phyloP scores from a whole-genome alignment of 1,140 invertebrate genomes.

The Bombus huntii region DNA sequence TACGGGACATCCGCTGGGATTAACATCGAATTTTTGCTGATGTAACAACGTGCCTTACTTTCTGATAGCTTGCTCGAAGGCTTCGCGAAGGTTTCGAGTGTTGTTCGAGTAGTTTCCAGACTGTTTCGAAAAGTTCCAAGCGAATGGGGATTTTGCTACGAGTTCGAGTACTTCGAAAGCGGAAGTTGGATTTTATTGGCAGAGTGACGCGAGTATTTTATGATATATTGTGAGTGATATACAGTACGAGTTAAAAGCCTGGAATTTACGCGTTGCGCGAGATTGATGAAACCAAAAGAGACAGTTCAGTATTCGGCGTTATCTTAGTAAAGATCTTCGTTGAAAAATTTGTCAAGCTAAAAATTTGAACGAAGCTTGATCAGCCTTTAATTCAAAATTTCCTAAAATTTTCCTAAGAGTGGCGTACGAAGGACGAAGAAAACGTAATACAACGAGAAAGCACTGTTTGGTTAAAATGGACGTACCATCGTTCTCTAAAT shows the following conservation, averaged over 20 bases:
- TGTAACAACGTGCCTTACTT: not conserved
- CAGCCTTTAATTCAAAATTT: too few relatives aligned
- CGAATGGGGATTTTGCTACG: too few relatives aligned
- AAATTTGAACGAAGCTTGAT: too few relatives aligned
- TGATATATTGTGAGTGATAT: too few relatives aligned
- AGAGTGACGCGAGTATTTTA: not conserved
- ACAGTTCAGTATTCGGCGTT: too few relatives aligned
- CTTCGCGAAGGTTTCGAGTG: not conserved
- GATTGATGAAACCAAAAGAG: too few relatives aligned
- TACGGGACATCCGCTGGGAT: conserved; percentile 12
- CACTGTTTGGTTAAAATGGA: not conserved
- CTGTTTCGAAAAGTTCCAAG: not conserved
- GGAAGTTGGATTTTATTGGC: not conserved
- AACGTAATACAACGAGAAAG: not conserved
- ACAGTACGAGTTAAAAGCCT: too few relatives aligned
- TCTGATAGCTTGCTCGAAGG: not conserved
- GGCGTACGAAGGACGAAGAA: too few relatives aligned
- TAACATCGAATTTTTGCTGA: conserved; percentile 12
- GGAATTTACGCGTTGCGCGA: too few relatives aligned
- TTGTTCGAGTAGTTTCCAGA: not conserved
- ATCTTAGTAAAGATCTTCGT: too few relatives aligned
- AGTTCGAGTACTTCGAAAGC: not conserved
- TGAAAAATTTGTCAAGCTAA: too few relatives aligned
- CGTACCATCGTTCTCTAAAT: not conserved
- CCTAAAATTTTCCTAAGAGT: not conserved